These are phyloP conservation scores for Drosophila sproati DNA, from an alignment of 1,140 invertebrate genomes.

Conservation along the genomic window DNA sequence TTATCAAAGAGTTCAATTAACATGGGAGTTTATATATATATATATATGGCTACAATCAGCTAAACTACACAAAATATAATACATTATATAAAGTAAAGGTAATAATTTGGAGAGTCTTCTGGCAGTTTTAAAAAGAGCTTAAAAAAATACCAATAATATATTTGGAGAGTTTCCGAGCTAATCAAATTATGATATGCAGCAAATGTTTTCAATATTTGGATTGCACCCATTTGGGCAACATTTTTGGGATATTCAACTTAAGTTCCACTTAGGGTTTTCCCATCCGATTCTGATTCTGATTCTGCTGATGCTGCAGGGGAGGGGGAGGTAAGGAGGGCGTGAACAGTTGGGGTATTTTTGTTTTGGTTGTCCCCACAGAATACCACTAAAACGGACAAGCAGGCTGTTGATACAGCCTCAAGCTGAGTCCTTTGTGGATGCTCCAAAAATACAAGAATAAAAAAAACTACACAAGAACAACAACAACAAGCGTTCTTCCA, in stretches of 20 bases:
- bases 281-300: slow-evolving; percentile 16
- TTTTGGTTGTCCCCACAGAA: slow-evolving; percentile 25
- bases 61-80: no score
- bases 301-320: slow-evolving; percentile 26
- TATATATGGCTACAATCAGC: no score
- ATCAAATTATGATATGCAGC: slow-evolving; percentile 31
- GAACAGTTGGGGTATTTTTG: slow-evolving; percentile 11
- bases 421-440: slow-evolving; percentile 45
- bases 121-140: no score
- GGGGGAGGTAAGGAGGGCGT: no score
- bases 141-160: no score
- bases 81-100: no score
- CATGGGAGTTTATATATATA: no score
- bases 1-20: no score
- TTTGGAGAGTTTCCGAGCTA: background rate
- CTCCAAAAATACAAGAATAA: background rate
- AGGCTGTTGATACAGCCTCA: background rate
- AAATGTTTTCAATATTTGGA: slow-evolving; percentile 27
- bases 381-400: slow-evolving; percentile 46
- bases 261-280: background rate
- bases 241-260: slow-evolving; percentile 2
- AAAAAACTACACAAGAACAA: slow-evolving; percentile 27
- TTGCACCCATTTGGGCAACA: background rate
- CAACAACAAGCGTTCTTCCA: slow-evolving; percentile 8
- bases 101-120: no score